Evolutionary conservation across 2,797 vertebrate genomes (phyloP).

Genomic region (Channa striata): DNA sequence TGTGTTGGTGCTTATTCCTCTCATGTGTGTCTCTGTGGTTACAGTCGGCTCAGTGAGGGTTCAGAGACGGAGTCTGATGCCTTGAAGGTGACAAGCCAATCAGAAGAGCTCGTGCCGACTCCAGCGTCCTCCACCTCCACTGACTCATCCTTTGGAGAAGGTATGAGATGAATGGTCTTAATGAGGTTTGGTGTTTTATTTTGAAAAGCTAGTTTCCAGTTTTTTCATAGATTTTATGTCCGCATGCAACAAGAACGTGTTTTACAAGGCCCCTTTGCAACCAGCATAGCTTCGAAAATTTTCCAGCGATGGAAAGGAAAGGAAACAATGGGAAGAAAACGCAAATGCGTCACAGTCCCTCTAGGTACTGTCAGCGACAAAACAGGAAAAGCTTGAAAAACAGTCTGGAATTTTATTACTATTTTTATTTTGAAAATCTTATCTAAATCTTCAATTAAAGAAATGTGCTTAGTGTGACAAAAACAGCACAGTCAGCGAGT

Average conservation of each 20-base stretch:
- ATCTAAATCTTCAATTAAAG: no score
- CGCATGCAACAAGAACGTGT: not conserved
- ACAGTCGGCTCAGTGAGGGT: conserved; percentile 81
- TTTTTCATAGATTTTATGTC: not conserved
- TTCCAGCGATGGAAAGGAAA: no score
- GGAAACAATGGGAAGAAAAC: no score
- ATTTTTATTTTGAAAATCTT: no score
- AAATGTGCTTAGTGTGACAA: no score
- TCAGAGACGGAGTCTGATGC: conserved; percentile 87
- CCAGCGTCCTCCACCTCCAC: conserved; percentile 86
- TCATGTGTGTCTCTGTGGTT: conserved; percentile 8
- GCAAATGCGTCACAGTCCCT: no score
- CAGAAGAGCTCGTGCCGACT: conserved; percentile 88
- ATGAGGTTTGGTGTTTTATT: not conserved
- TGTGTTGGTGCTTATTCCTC: not conserved
- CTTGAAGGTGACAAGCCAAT: conserved; percentile 82
- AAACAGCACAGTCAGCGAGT: not conserved
- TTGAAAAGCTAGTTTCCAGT: not conserved
- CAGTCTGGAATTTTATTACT: no score
- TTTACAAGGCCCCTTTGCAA: not conserved
- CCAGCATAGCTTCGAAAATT: not conserved
- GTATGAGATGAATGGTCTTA: conserved; percentile 69
- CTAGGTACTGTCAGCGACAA: no score
- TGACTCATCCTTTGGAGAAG: conserved; percentile 90
- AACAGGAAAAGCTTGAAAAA: no score